Evolutionary conservation across 2,888 invertebrate genomes (phyloP), one percentile per base, ranked within the genome.

Genomic region (Saturnia pavonia): DNA sequence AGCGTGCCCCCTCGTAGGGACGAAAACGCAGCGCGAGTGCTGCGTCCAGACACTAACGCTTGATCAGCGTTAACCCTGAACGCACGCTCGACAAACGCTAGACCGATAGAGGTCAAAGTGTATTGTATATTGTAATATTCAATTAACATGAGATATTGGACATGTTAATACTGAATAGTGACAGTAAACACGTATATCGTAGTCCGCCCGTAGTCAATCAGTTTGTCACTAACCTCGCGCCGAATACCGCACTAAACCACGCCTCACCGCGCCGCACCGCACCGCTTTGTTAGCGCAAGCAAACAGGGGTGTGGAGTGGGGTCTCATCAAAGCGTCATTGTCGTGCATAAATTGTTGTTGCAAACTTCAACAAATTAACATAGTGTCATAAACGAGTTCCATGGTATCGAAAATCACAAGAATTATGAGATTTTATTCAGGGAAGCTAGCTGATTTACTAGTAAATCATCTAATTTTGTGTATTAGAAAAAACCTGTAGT

Each of bases 281-380:
- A n/a, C n/a, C 51, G 22, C 51, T 51, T 51, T 51, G 51, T n/a
- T 7, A 54, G 22, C 22, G 22, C n/a, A n/a, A 11, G 11, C 54
- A 54, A 54, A 54, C 54, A n/a, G n/a, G 54, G 72, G 6, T 70
- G 68, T 6, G n/a, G 54, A 72, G 19, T 70, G 68, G 67, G 8
- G 54, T 54, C 54, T 8, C 54, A 22, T 54, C 54, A 54, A 54
- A 54, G 54, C 48, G 48, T 48, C 48, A 48, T 19, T 48, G 16
- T 45, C 45, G 45, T 45, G 45, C 51, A 51, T 51, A 51, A 51
- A 51, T 51, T 51, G n/a, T 54, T 22, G 54, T n/a, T 54, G n/a
- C 54, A 54, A 54, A 54, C 54, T 22, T 54, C 22, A 54, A 22
- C 11, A 54, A 22, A 54, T 22, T n/a, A 54, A 54, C 54, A 54